Evolutionary conservation across 2,797 vertebrate species (phyloP).

Genomic region (Botia kubotai): DNA sequence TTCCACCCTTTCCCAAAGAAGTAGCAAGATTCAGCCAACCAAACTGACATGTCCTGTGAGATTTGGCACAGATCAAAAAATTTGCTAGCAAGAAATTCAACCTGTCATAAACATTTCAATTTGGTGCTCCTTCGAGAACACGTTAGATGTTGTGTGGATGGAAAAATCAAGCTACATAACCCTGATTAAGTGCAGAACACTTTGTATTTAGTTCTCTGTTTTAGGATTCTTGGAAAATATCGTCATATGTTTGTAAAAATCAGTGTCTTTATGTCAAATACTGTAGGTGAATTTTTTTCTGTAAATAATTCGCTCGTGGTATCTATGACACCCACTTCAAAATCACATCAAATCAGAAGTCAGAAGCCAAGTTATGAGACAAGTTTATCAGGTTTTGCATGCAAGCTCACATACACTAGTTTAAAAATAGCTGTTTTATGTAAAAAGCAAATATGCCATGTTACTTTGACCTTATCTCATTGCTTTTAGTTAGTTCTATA

Average conservation of each 20-base stretch:
- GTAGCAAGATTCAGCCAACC: conserved; percentile 4
- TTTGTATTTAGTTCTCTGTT: not conserved
- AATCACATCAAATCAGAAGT: conserved; percentile 8
- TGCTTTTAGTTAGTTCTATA: not conserved
- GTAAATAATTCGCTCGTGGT: not conserved
- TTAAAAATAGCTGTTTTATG: not conserved
- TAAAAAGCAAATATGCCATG: not conserved
- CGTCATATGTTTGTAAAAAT: conserved; percentile 16
- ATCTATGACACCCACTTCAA: not conserved
- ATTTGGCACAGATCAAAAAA: conserved; percentile 30
- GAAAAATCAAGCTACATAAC: conserved; percentile 30
- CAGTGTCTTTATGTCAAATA: not conserved
- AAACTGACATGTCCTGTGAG: conserved; percentile 18
- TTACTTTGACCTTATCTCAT: not conserved
- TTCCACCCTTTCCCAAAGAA: conserved; percentile 29
- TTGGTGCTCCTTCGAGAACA: conserved; percentile 42
- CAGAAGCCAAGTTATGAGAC: not conserved
- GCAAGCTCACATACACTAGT: not conserved
- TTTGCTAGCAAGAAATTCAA: conserved; percentile 21
- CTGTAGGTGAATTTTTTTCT: not conserved
- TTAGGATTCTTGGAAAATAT: conserved; percentile 12
- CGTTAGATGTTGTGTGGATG: conserved; percentile 45
- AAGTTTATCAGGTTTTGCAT: not conserved
- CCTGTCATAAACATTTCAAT: conserved; percentile 36
- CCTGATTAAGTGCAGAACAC: conserved; percentile 7